Evolutionary conservation across 2,113 vertebrate genomes (phyloP).

Genomic region (Silurus glanis): DNA sequence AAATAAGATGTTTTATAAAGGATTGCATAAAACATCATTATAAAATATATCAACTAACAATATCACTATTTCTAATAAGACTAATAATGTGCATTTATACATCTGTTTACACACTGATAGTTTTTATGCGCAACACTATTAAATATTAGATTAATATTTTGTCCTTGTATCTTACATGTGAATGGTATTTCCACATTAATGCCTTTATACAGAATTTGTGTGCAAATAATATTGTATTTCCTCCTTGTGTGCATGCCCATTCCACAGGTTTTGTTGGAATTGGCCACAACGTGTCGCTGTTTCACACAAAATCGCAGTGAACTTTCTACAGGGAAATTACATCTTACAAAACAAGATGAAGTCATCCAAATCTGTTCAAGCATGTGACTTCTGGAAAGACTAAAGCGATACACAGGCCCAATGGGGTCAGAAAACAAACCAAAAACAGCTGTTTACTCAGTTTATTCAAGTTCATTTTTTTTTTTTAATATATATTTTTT

Average conservation of each 20-base stretch:
- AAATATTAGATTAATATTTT: not conserved
- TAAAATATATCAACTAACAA: not conserved
- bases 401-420: no score
- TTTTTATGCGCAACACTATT: not conserved
- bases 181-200: not conserved
- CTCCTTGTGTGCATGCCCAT: not conserved
- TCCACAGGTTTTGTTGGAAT: not conserved
- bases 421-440: not conserved
- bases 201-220: not conserved
- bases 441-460: not conserved
- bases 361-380: not conserved
- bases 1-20: not conserved
- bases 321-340: not conserved
- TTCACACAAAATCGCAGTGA: not conserved
- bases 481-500: no score
- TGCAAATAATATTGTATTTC: not conserved
- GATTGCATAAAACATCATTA: not conserved
- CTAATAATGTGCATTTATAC: not conserved
- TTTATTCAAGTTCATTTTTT: no score
- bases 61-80: not conserved
- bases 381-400: slow-evolving; percentile 20
- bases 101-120: not conserved
- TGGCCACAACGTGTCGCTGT: slow-evolving; percentile 38
- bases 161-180: not conserved
- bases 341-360: slow-evolving; percentile 12